A percentile compares a stretch with the other conserved stretches of the same genome.
These are phyloP conservation scores for Spizaetus ornatus DNA, from an alignment of 2,113 vertebrate genomes.

Conservation along the genomic window DNA sequence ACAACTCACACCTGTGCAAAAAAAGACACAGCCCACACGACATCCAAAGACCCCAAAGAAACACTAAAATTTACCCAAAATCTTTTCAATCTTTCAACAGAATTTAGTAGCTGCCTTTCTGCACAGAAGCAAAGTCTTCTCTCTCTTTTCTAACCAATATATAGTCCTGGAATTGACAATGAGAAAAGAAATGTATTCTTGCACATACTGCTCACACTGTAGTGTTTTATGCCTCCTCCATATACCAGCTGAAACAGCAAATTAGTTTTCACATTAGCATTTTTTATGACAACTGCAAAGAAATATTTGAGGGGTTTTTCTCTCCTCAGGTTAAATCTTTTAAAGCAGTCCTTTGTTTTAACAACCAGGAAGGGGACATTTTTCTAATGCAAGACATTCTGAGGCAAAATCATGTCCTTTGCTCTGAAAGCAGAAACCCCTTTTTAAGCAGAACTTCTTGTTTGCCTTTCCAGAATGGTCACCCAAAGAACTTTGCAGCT, in stretches of 20 bases:
- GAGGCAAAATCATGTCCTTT: not conserved
- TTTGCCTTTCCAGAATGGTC: not conserved
- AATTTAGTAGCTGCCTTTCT: not conserved
- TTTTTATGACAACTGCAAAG: not conserved
- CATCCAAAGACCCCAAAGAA: not conserved
- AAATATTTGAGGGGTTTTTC: not conserved
- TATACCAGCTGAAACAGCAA: not conserved
- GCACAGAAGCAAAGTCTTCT: not conserved
- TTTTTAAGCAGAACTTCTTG: rapidly evolving
- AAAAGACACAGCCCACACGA: not conserved
- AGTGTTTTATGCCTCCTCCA: not conserved
- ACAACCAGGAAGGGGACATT: not conserved
- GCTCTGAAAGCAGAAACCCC: not conserved
- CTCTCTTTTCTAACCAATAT: not conserved
- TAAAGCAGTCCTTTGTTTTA: not conserved
- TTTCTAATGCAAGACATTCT: not conserved
- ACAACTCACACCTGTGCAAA: not conserved
- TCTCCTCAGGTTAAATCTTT: not conserved
- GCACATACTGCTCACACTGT: not conserved
- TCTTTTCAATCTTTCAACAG: not conserved
- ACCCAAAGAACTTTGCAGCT: not conserved
- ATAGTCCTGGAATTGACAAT: not conserved
- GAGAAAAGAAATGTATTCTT: not conserved
- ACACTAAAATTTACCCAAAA: not conserved
- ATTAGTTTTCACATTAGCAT: not conserved